phyloP scores from a whole-genome alignment of 2,113 vertebrate species.

The Tragelaphus scriptus region DNA sequence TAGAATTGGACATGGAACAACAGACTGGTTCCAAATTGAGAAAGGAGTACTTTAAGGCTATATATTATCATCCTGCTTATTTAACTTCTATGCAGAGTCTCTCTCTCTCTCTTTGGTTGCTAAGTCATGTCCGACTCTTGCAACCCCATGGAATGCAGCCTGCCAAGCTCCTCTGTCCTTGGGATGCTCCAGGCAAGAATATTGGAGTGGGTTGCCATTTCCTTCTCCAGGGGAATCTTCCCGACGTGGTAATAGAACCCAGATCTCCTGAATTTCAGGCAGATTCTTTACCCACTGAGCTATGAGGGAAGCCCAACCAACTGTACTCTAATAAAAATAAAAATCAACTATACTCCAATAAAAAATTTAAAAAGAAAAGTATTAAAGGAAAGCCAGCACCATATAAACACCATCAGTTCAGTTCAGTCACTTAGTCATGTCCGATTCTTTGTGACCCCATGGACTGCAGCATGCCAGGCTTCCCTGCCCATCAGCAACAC shows the following conservation, averaged over 20 bases:
- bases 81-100: background rate
- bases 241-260: accelerated
- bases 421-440: background rate
- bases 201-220: background rate
- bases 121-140: background rate
- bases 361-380: background rate
- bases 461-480: background rate
- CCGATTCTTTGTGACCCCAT: background rate
- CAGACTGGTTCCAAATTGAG: too few relatives aligned
- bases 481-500: background rate
- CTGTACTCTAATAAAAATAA: background rate
- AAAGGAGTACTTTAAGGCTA: background rate
- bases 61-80: background rate
- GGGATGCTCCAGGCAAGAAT: background rate
- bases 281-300: background rate
- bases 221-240: background rate
- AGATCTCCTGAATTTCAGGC: background rate
- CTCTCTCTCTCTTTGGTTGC: background rate
- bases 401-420: background rate
- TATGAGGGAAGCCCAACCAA: background rate
- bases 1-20: too few relatives aligned
- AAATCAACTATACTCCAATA: background rate
- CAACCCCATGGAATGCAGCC: background rate
- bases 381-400: background rate
- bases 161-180: background rate